These are phyloP conservation scores for Serranus cabrilla DNA, from an alignment of 2,797 vertebrate genomes.

Conservation along the genomic window DNA sequence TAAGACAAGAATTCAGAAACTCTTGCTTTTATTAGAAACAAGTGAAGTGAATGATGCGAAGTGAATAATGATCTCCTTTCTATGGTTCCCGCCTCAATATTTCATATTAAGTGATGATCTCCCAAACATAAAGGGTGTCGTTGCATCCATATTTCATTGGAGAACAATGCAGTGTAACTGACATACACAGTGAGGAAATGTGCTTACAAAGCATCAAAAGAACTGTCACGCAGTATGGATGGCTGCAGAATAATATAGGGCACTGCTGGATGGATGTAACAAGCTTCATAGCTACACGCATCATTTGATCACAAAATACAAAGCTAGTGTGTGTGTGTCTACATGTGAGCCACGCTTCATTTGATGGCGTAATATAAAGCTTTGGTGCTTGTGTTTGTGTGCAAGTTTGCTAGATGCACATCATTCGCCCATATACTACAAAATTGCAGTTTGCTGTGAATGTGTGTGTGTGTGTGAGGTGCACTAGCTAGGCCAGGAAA, in stretches of 20 bases:
- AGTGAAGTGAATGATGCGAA: slow-evolving; percentile 75
- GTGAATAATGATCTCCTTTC: slow-evolving; percentile 76
- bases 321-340: slow-evolving; percentile 57
- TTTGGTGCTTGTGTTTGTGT: slow-evolving; percentile 65
- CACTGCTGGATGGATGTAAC: slow-evolving; percentile 81
- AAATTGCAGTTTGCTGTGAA: slow-evolving; percentile 43
- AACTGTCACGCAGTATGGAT: slow-evolving; percentile 79
- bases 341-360: slow-evolving; percentile 73
- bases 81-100: slow-evolving; percentile 72
- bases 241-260: slow-evolving; percentile 77
- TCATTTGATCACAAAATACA: slow-evolving; percentile 85
- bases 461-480: slow-evolving; percentile 26
- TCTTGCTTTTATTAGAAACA: slow-evolving; percentile 79
- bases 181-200: slow-evolving; percentile 78
- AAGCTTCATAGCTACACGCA: slow-evolving; percentile 78
- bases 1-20: slow-evolving; percentile 68
- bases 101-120: slow-evolving; percentile 81
- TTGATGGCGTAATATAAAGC: slow-evolving; percentile 80
- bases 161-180: slow-evolving; percentile 79
- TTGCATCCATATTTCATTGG: slow-evolving; percentile 80
- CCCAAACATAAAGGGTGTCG: slow-evolving; percentile 74
- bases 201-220: slow-evolving; percentile 85
- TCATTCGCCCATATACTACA: slow-evolving; percentile 67
- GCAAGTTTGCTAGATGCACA: slow-evolving; percentile 67
- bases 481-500: slow-evolving; percentile 36